Base-by-base conservation (phyloP, 2,888 invertebrate species). In the Lycaena phlaeas region DNA sequence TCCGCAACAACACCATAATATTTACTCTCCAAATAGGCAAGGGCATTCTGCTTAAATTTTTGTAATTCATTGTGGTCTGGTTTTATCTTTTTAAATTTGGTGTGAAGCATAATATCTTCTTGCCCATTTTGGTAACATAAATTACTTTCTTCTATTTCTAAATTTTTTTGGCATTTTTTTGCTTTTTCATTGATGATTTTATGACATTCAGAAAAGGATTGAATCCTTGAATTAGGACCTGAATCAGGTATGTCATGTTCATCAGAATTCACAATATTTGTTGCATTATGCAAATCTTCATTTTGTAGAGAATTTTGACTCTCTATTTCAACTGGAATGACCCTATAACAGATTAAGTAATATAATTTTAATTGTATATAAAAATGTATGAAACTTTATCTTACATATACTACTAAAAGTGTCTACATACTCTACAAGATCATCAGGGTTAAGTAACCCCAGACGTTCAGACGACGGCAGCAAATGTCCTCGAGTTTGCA, bases 391-490 rank as follows among this genome's bases (percentile, higher is more conserved):
- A 22, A 22, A 36, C 11, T 36, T 12, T 9, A 7, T 22, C 11
- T 18, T 6, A 17, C 9, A 11, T 22, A 29, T 29, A 10, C 4
- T 2, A 9, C 7, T 10, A 2, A 14, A 31, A n/a, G 7, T 2
- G 18, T 15, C n/a, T 10, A 61, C 72, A 59, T 12, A 74, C 71
- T 65, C 53, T 28, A 77, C 51, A 1, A 47, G 46, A 45, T 75
- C 75, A 38, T 58, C 67, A 26, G 59, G 61, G 5, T 43, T 52
- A 43, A 77, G 61, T 47, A 72, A 40, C 18, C 66, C 54, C 12
- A 77, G 64, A 37, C 68, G 64, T 58, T 79, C 78, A 38, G 46
- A 58, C 26, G 62, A 61, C 42, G 71, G 78, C 60, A 79, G 61
- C 57, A 73, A 52, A 49, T 66, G 64, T 0, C 70, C 74, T 41